Base-by-base conservation (phyloP, 2,888 invertebrate genomes). In the Lasius fuliginosus region DNA sequence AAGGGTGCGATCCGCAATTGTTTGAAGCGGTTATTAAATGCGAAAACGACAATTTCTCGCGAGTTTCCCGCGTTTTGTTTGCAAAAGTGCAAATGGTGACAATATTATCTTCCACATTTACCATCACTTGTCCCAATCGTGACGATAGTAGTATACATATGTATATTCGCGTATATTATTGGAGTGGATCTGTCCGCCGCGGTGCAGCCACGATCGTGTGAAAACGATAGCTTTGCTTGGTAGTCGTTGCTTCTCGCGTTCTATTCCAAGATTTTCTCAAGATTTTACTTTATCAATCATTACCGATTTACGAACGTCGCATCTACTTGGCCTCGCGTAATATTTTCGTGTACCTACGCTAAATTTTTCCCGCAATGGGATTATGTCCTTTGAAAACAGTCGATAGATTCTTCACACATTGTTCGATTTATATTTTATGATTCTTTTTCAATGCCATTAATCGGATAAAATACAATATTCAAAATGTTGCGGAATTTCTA, bases 1-100 rank as follows among this genome's bases (percentile, higher is more conserved):
- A 33, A 58, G 42, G 33, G 33, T 46, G 74, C 79, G 79, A 81
- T 81, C n/a, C 36, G 75, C 75, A 46, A 73, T 81, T 81, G 79
- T 81, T 81, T 36, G 46, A 2, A 27, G 60, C 27, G 15, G n/a
- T 49, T 27, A 30, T n/a, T 8, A 33, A 56, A 53, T 36, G 18
- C n/a, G 2, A 30, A 40, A 53, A 8, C 8, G 49, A 53, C n/a
- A 53, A 53, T n/a, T 53, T 53, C 23, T 33, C 42, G 42, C 6
- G 30, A 1, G 15, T 30, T 49, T 23, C 11, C 46, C 49, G 33
- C 49, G 53, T 53, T 23, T 67, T 33, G 49, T 33, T 33, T n/a
- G 77, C 8, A n/a, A n/a, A 12, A 60, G 60, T 73, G 60, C 74
- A 18, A 73, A 60, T 60, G 27, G 68, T 77, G 68, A 67, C 27